A percentile compares a stretch with the other conserved stretches of the same genome.
phyloP scores from a whole-genome alignment of 2,888 invertebrate genomes.

The Ceriagrion tenellum region DNA sequence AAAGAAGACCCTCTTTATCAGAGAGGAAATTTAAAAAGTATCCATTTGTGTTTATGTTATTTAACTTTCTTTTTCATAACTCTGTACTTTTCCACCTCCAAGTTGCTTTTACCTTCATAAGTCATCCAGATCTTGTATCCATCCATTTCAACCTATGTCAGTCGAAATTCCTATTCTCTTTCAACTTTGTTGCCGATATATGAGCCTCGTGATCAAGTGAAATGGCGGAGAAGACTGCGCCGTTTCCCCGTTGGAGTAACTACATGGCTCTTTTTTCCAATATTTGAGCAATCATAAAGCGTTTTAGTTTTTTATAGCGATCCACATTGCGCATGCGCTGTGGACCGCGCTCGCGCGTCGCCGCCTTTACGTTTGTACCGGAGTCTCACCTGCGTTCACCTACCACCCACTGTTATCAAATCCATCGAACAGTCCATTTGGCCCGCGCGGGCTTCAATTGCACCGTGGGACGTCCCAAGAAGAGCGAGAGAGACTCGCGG shows the following conservation, averaged over 20 bases:
- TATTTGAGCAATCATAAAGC: neutral
- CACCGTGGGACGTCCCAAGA: constrained; percentile 34
- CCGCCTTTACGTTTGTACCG: neutral
- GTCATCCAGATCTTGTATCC: too few relatives aligned
- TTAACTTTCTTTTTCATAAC: too few relatives aligned
- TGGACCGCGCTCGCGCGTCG: neutral
- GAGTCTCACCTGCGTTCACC: constrained; percentile 35
- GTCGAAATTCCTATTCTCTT: too few relatives aligned
- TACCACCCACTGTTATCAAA: constrained; percentile 52
- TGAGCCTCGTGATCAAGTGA: too few relatives aligned
- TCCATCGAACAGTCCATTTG: constrained; percentile 54
- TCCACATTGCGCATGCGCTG: neutral
- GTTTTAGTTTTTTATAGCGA: neutral
- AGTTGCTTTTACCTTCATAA: too few relatives aligned
- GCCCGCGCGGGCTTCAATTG: constrained; percentile 51
- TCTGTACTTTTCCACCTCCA: too few relatives aligned
- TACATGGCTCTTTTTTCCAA: neutral
- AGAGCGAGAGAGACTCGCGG: neutral
- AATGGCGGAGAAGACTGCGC: too few relatives aligned
- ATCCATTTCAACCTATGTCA: too few relatives aligned
- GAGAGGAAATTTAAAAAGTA: too few relatives aligned
- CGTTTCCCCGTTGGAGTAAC: neutral
- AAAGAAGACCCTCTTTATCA: too few relatives aligned
- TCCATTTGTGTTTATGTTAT: too few relatives aligned
- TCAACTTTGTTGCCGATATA: too few relatives aligned